Evolutionary conservation across 2,113 vertebrate species (phyloP).

Genomic region (Lanius ludovicianus): DNA sequence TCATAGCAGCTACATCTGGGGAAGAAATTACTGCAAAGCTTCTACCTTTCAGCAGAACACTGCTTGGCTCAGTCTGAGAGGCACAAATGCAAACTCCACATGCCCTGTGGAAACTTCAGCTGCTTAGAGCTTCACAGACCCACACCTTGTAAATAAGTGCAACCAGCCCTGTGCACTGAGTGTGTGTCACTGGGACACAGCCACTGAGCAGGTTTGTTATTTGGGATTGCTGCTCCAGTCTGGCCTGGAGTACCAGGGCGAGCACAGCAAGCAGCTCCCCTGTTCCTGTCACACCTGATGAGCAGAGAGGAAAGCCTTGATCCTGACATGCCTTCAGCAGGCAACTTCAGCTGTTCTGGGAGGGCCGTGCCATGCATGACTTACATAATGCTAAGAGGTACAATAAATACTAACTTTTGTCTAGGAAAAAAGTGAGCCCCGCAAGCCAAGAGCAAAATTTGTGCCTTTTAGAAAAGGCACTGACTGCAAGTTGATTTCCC

Average conservation of each 20-base stretch:
- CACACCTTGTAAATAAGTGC: background rate
- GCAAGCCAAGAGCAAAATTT: background rate
- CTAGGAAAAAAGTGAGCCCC: background rate
- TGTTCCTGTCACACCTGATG: background rate
- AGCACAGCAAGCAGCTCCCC: background rate
- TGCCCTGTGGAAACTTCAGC: background rate
- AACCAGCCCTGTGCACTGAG: background rate
- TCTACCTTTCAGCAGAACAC: background rate
- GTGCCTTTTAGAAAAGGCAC: background rate
- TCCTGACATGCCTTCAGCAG: background rate
- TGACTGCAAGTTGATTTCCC: background rate
- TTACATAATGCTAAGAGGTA: background rate
- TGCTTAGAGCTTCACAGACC: background rate
- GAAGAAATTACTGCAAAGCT: background rate
- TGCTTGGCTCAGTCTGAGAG: background rate
- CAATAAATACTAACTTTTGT: background rate
- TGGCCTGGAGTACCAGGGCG: background rate
- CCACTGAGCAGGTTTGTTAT: fast-evolving
- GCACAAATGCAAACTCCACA: background rate
- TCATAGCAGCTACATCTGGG: background rate
- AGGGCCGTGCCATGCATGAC: background rate
- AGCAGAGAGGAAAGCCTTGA: background rate
- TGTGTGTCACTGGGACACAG: background rate
- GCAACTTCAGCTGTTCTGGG: fast-evolving
- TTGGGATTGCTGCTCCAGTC: background rate